Evolutionary conservation across 1,140 invertebrate genomes (phyloP), one percentile per base, ranked within the genome.

Genomic region (Eriosoma lanigerum): DNA sequence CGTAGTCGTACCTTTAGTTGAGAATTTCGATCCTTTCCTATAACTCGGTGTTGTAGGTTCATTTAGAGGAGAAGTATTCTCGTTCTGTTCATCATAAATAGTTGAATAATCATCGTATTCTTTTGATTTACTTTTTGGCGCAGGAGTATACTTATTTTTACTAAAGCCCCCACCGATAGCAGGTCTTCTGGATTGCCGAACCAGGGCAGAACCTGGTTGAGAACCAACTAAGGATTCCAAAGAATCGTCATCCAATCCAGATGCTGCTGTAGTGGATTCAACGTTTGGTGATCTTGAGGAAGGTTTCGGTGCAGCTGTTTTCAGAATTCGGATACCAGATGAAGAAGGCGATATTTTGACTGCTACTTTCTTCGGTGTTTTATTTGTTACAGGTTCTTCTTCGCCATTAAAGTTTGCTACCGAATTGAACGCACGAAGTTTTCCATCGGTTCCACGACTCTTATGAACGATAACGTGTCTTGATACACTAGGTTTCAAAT

Each of bases 311-410:
- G 90, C 90, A 2, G 90, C 90, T 0, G 92, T 93, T 87, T 93
- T 93, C 48, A 92, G 82, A 73, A 93, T 93, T 83, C 90, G 88
- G 0, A 44, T 29, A 26, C 56, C 54, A 60, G 91, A 88, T 0
- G 90, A 88, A 29, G 88, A 89, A n/a, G 88, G 89, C 0, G 92
- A 93, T 83, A 95, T 93, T 83, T 92, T 93, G 9, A 94, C 95
- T 5, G 94, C 94, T 83, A 95, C 92, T 17, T 95, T 93, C 84
- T 91, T 94, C 0, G 93, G 95, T 86, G 95, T 93, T 83, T 94
- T 93, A 12, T 95, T 90, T 1, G 93, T 95, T 1, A 93, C 95
- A 0, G 92, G 84, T 2, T 93, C 94, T 84, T 94, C 91, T 84
- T 93, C 92, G 4, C 95, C 90, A 48, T 94, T 90, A 3, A 93